Percentiles rank a stretch among this genome's conserved stretches.
Evolutionary conservation across 2,888 invertebrate genomes (phyloP).

Genomic region (Chloroclysta siterata): DNA sequence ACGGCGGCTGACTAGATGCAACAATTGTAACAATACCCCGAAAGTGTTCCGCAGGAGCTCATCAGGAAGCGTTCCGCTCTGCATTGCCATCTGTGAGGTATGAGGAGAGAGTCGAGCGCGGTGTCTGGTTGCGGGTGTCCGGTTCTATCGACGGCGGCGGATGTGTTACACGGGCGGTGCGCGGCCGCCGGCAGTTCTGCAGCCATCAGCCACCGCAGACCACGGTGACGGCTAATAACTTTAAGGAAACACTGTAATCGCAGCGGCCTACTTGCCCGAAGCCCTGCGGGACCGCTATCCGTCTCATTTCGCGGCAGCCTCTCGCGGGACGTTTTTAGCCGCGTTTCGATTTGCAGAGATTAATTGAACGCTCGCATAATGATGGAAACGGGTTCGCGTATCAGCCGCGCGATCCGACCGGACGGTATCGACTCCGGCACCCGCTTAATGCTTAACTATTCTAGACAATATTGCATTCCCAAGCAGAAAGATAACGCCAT

Average conservation of each 20-base stretch:
- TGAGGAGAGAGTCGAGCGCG: constrained; percentile 75
- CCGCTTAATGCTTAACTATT: constrained; percentile 46
- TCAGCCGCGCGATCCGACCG: constrained; percentile 48
- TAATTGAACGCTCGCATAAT: constrained; percentile 55
- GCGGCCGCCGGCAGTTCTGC: constrained; percentile 53
- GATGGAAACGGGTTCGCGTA: constrained; percentile 55
- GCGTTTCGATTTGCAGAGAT: constrained; percentile 50
- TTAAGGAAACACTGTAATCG: constrained; percentile 68
- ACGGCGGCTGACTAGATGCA: constrained; percentile 65
- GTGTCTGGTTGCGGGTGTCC: constrained; percentile 73
- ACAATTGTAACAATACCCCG: constrained; percentile 68
- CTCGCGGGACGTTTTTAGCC: constrained; percentile 59
- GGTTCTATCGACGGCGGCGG: constrained; percentile 64
- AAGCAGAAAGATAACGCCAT: constrained; percentile 45
- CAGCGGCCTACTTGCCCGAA: constrained; percentile 60
- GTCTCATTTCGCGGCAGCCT: constrained; percentile 55
- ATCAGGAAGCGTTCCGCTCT: constrained; percentile 81
- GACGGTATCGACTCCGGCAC: constrained; percentile 53
- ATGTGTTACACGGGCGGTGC: constrained; percentile 67
- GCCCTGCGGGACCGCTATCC: constrained; percentile 66
- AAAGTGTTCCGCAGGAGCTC: constrained; percentile 55
- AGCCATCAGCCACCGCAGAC: constrained; percentile 44
- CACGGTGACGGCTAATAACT: constrained; percentile 59
- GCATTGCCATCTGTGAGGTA: constrained; percentile 71
- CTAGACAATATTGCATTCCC: constrained; percentile 59